Evolutionary conservation across 2,113 vertebrate genomes (phyloP), one percentile per base, ranked within the genome.

Genomic region (Progne subis): DNA sequence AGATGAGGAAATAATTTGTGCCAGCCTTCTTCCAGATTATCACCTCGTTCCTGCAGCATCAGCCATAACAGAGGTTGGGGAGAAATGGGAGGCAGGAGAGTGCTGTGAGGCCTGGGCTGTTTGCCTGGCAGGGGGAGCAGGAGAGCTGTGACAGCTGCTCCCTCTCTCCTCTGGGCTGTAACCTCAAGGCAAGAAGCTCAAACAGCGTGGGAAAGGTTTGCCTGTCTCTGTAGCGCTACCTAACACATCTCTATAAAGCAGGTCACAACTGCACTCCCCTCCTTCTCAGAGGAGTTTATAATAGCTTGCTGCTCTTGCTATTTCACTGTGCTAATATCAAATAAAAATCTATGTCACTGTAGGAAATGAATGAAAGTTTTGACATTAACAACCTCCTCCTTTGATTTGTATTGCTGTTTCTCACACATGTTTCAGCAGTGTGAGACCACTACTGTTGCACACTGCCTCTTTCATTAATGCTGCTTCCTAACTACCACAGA

Each of bases 301-400:
- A 88, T 69, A 86, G 89, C 37, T 77, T 82, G 50, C 37, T 89
- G 72, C 49, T 90, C 64, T 85, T 79, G 78, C 67, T 81, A 72
- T 75, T 93, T 72, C 80, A 61, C 67, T 25, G 55, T 14, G 37
- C 70, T 71, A 86, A 90, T 75, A 69, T 39, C 68, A 88, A 91
- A 94, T 81, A 71, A 86, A 94, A 83, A 82, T 59, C 53, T 43
- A 49, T 18, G 49, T 59, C 89, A n/a, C 80, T 18, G 79, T 60
- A 69, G 82, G 93, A 93, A 96, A 82, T 46, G 80, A 96, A 96
- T 61, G 39, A 49, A 87, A 92, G 89, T 91, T 97, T 71, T 96
- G 91, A 91, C 69, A 86, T 57, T 61, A 91, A 61, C 61, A 91
- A 74, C 72, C 78, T 57, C 44, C 70, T 74, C 86, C 75, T 92